These are phyloP conservation scores for Enhydra lutris DNA, from an alignment of 2,113 vertebrate genomes.

Conservation along the genomic window DNA sequence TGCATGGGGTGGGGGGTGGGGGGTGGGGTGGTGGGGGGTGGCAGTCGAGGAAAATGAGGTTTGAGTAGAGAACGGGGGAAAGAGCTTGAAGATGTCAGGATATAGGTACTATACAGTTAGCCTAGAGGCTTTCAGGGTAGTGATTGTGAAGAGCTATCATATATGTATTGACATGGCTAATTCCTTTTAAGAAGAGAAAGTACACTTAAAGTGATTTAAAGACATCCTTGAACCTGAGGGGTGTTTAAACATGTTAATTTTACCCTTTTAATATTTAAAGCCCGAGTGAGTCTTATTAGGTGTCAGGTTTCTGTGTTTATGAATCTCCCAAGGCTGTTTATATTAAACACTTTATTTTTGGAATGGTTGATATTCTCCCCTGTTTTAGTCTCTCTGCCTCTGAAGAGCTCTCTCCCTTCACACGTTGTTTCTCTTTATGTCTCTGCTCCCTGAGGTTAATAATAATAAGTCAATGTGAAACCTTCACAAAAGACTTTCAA, in stretches of 20 bases:
- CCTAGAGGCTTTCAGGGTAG: background rate
- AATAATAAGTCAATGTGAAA: constrained; percentile 45
- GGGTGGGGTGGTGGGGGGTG: fast-evolving
- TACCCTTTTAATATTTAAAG: background rate
- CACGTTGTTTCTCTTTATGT: background rate
- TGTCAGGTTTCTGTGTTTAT: background rate
- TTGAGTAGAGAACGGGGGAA: background rate
- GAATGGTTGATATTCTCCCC: background rate
- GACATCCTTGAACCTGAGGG: background rate
- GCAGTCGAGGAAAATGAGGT: background rate
- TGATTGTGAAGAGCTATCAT: background rate
- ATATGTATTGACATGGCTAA: background rate
- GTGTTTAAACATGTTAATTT: background rate
- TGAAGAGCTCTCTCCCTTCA: background rate
- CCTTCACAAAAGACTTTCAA: constrained; percentile 52
- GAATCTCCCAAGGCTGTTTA: background rate
- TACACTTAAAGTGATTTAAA: background rate
- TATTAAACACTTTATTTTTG: background rate
- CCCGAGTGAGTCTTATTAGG: background rate
- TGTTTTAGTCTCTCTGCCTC: background rate
- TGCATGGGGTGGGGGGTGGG: fast-evolving
- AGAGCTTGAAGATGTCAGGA: background rate
- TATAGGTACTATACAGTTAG: background rate
- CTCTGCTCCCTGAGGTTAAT: constrained; percentile 46
- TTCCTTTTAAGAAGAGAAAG: background rate